Conservation (phyloP, 1,140 invertebrate genomes). For the Drosophila lacertosa region DNA sequence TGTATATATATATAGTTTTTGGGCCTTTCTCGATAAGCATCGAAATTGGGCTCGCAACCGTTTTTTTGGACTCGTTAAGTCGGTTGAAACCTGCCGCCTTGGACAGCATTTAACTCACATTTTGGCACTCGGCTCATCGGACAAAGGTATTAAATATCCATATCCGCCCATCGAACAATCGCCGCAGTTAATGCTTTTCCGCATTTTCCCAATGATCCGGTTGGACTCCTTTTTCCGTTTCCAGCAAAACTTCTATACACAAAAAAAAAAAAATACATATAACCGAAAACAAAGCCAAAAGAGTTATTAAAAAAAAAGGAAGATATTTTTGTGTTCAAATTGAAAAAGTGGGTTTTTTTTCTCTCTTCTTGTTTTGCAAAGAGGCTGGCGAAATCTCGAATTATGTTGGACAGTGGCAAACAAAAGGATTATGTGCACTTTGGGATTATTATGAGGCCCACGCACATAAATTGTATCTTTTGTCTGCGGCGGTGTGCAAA, state of each 20-base stretch:
- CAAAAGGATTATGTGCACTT: slow-evolving; percentile 79
- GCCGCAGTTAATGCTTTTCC: slow-evolving; percentile 51
- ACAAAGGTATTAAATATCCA: slow-evolving; percentile 77
- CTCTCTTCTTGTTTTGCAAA: slow-evolving; percentile 4
- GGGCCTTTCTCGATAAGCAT: slow-evolving; percentile 45
- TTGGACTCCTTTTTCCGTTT: slow-evolving; percentile 38
- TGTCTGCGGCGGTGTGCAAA: slow-evolving; percentile 27
- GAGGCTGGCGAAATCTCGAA: slow-evolving; percentile 41
- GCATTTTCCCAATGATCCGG: slow-evolving; percentile 1
- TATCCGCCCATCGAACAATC: slow-evolving; percentile 78
- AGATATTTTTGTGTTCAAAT: slow-evolving; percentile 18
- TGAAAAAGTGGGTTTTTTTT: slow-evolving; percentile 32
- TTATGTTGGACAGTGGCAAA: slow-evolving; percentile 52
- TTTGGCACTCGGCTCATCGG: slow-evolving; percentile 29
- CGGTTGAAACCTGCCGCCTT: slow-evolving; percentile 43
- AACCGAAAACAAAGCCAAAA: slow-evolving; percentile 23
- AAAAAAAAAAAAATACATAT: not conserved
- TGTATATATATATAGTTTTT: not conserved
- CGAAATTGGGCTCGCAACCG: not conserved
- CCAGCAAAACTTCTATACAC: slow-evolving; percentile 8
- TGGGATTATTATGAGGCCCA: slow-evolving; percentile 69
- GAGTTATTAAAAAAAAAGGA: slow-evolving; percentile 65
- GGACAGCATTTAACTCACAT: slow-evolving; percentile 64
- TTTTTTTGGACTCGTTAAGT: slow-evolving; percentile 5
- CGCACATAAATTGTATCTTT: slow-evolving; percentile 53